Conservation (phyloP, 2,888 invertebrate species). For the Portevinia maculata region DNA sequence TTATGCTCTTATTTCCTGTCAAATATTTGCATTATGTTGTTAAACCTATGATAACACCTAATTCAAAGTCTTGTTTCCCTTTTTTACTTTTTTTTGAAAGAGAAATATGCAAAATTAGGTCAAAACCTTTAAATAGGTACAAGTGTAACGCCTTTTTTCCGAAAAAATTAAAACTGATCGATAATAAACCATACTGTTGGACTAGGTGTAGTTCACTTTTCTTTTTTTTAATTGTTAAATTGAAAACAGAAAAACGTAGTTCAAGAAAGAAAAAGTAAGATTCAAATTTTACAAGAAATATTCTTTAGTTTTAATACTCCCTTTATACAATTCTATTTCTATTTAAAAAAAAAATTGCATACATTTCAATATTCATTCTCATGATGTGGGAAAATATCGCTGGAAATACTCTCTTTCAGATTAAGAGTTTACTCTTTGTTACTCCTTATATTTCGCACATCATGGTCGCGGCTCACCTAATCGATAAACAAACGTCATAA, state of each 20-base stretch:
- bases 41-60: background rate
- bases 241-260: too few relatives aligned
- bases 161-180: background rate
- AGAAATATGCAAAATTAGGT: background rate
- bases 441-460: constrained; percentile 13
- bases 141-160: background rate
- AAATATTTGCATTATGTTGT: constrained; percentile 27
- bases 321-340: background rate
- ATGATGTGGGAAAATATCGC: constrained; percentile 21
- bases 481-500: constrained; percentile 63
- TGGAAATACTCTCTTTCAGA: constrained; percentile 49
- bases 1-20: constrained; percentile 27
- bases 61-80: background rate
- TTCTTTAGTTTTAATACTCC: too few relatives aligned
- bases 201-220: too few relatives aligned
- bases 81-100: background rate
- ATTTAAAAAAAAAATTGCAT: background rate
- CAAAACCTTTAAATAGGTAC: background rate
- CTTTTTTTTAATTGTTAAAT: too few relatives aligned
- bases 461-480: constrained; percentile 13
- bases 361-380: constrained; percentile 10
- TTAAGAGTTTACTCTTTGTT: constrained; percentile 39
- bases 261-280: too few relatives aligned
- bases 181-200: too few relatives aligned
- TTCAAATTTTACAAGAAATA: too few relatives aligned